Percentiles rank a stretch among this genome's conserved stretches.
phyloP scores from a whole-genome alignment of 2,797 vertebrate genomes.

The Anomalospiza imberbis region DNA sequence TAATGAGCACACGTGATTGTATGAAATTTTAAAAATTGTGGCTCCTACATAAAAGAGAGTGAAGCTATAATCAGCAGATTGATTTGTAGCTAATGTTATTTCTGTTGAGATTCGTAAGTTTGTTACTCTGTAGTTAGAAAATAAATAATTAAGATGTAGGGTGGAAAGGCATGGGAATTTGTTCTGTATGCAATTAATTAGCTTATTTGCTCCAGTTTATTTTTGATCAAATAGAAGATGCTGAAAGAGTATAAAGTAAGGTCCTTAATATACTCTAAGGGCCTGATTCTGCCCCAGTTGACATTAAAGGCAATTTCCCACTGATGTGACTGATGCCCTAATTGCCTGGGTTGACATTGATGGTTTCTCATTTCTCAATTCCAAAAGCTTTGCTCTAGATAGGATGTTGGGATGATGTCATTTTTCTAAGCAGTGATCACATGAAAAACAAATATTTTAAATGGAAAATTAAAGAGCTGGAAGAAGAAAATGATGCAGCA shows the following conservation, averaged over 20 bases:
- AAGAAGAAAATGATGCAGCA: neutral
- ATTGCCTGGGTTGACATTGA: conserved; percentile 27
- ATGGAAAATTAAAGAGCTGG: neutral
- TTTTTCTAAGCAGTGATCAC: neutral
- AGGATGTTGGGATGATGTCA: neutral
- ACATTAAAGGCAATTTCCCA: conserved; percentile 15
- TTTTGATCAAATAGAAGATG: conserved; percentile 57
- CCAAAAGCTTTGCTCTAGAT: conserved; percentile 34
- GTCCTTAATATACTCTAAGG: conserved; percentile 44
- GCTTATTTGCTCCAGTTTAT: conserved; percentile 44
- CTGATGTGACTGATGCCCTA: conserved; percentile 28
- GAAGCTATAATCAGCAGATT: conserved; percentile 21
- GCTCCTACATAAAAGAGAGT: neutral
- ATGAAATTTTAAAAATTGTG: neutral
- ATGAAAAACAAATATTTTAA: conserved; percentile 32
- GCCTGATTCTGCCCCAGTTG: neutral
- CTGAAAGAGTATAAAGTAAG: conserved; percentile 7
- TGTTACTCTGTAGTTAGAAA: conserved; percentile 55
- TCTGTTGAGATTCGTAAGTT: neutral
- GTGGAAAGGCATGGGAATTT: conserved; percentile 55
- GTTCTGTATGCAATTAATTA: conserved; percentile 50
- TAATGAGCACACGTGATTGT: neutral
- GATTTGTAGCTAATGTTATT: conserved; percentile 40
- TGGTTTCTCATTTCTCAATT: conserved; percentile 53
- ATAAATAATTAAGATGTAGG: conserved; percentile 60